A percentile compares a stretch with the other conserved stretches of the same genome.
phyloP scores from a whole-genome alignment of 2,888 invertebrate genomes.

The Synergus laeviventris region DNA sequence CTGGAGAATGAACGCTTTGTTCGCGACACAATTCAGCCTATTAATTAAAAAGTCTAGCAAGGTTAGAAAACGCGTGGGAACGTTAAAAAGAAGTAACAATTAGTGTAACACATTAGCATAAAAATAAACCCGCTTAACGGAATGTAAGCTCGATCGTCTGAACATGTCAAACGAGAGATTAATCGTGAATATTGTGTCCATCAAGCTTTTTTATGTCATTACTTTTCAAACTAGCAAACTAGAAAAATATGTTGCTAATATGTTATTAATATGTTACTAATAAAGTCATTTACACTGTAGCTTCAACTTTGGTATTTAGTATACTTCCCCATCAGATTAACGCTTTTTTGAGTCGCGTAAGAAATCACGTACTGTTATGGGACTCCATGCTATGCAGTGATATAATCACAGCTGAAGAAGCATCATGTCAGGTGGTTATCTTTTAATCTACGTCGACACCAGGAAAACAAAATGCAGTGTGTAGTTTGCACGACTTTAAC shows the following conservation, averaged over 20 bases:
- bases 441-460: slow-evolving; percentile 35
- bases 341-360: slow-evolving; percentile 19
- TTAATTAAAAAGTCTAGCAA: slow-evolving; percentile 34
- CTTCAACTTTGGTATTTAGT: neutral
- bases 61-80: slow-evolving; percentile 16
- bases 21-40: slow-evolving; percentile 29
- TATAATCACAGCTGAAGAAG: slow-evolving; percentile 36
- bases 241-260: no score
- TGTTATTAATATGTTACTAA: neutral
- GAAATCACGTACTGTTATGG: slow-evolving; percentile 24
- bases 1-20: slow-evolving; percentile 8
- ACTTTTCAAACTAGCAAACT: no score
- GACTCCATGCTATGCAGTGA: slow-evolving; percentile 18
- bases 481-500: slow-evolving; percentile 25
- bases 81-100: slow-evolving; percentile 9
- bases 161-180: neutral
- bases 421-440: slow-evolving; percentile 22
- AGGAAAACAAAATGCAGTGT: slow-evolving; percentile 29
- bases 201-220: neutral
- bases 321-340: slow-evolving; percentile 19
- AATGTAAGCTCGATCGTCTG: slow-evolving; percentile 8
- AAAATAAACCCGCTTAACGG: slow-evolving; percentile 37
- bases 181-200: neutral
- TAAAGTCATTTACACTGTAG: slow-evolving; percentile 5
- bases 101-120: slow-evolving; percentile 33